phyloP scores from a whole-genome alignment of 2,113 vertebrate species.

The Dascyllus trimaculatus region DNA sequence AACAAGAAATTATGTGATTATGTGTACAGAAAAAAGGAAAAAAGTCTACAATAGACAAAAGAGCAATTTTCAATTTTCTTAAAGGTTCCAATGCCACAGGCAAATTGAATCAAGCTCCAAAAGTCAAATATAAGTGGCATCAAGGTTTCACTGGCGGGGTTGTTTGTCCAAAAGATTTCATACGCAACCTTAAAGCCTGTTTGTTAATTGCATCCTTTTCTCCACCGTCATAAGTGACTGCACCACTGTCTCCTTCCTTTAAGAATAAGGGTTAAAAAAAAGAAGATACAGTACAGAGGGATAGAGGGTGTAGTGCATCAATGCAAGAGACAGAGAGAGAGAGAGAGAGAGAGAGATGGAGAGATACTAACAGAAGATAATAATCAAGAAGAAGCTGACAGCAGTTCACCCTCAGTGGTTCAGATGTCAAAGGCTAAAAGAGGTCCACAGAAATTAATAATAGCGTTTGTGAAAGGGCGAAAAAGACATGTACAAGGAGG shows the following conservation, averaged over 20 bases:
- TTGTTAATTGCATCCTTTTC: constrained; percentile 49
- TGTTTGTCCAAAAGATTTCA: constrained; percentile 25
- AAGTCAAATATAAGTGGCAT: constrained; percentile 9
- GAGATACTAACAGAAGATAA: constrained; percentile 68
- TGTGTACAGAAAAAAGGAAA: too few species aligned
- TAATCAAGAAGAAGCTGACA: constrained; percentile 77
- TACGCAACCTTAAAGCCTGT: neutral
- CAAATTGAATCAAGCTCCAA: neutral
- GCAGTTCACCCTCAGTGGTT: constrained; percentile 75
- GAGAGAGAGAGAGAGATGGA: constrained; percentile 54
- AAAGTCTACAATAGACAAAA: too few species aligned
- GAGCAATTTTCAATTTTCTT: too few species aligned
- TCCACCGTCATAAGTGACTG: constrained; percentile 25
- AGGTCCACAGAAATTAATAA: constrained; percentile 84
- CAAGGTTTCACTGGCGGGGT: neutral
- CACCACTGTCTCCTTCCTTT: constrained; percentile 29
- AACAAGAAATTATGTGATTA: too few species aligned
- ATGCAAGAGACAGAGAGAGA: constrained; percentile 7
- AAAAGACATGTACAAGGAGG: constrained; percentile 66
- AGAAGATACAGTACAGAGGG: constrained; percentile 29
- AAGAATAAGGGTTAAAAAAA: constrained; percentile 25
- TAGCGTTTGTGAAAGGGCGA: constrained; percentile 73
- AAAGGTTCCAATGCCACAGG: neutral
- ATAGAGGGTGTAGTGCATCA: constrained; percentile 31
- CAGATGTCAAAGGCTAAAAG: constrained; percentile 85